phyloP scores from a whole-genome alignment of 2,888 invertebrate species.

The Hoplodrina blanda region DNA sequence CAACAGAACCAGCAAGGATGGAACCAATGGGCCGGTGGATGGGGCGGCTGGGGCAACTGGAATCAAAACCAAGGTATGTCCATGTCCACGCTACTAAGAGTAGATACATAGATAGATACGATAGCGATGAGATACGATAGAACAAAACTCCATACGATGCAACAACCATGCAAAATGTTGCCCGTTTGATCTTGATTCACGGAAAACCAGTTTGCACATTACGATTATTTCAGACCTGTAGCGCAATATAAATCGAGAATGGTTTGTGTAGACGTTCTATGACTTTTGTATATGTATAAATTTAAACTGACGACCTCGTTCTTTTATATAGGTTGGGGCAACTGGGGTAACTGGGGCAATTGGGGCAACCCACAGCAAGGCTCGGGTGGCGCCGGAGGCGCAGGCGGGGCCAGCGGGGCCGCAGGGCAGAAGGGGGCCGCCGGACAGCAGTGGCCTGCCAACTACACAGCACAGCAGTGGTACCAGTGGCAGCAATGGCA shows the following conservation, averaged over 20 bases:
- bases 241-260: too few species aligned
- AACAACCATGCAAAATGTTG: too few species aligned
- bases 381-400: slow-evolving; percentile 35
- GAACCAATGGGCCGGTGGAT: slow-evolving; percentile 85
- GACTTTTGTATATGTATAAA: too few species aligned
- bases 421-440: slow-evolving; percentile 60
- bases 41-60: slow-evolving; percentile 75
- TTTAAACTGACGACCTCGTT: neutral
- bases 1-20: slow-evolving; percentile 77
- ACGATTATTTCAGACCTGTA: too few species aligned
- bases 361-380: slow-evolving; percentile 74
- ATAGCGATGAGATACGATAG: too few species aligned
- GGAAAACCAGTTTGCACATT: too few species aligned
- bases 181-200: too few species aligned
- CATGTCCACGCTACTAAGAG: neutral
- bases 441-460: slow-evolving; percentile 77
- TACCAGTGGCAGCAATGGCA: slow-evolving; percentile 90
- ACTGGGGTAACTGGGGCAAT: slow-evolving; percentile 82
- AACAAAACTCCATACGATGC: too few species aligned
- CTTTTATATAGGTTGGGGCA: slow-evolving; percentile 72
- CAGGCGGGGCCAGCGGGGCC: slow-evolving; percentile 50
- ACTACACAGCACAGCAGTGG: slow-evolving; percentile 86
- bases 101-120: too few species aligned
- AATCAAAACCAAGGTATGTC: slow-evolving; percentile 67
- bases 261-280: too few species aligned